Evolutionary conservation across 2,113 vertebrate species (phyloP), one percentile per base, ranked within the genome.

Genomic region (Sinocyclocheilus grahami): DNA sequence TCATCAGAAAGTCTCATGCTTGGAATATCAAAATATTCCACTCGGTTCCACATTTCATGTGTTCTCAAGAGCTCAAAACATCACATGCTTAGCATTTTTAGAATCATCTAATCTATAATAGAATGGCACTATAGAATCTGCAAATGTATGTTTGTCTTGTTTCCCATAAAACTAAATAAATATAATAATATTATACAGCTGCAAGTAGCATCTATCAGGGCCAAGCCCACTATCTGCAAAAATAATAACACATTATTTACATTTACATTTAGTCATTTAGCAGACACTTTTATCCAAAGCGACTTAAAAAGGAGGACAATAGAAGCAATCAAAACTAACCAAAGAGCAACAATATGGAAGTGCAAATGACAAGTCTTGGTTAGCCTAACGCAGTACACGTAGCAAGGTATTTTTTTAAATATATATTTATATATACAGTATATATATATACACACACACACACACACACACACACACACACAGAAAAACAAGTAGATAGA

Each of bases 21-120:
- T 79, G 48, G 39, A 75, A 62, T 81, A 62, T 71, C 51, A 71
- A 78, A 84, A 71, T 51, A 78, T 82, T 62, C 82, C 48, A 51
- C 12, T 37, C 9, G 8, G 18, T 65, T 62, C 53, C 3, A 2
- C 10, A 42, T 79, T 75, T 67, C 37, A 4, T 80, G 18, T 9
- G 1, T 81, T 69, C 55, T n/a, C 48, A 77, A 71, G 24, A 8
- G 75, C 7, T 16, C 16, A 22, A 42, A 69, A 48, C 51, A 53
- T 22, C 18, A 9, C 22, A 39, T 30, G n/a, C 74, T 42, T 58
- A 42, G 0, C 42, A 76, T 48, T 48, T 75, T 76, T 48, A 33
- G 24, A 51, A 14, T 78, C 22, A 27, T 48, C 18, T 22, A 72
- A 18, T 5, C 10, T 12, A 42, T 42, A 72, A 22, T 22, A 72